Evolutionary conservation across 1,140 invertebrate species (phyloP).

Genomic region (Galendromus occidentalis): DNA sequence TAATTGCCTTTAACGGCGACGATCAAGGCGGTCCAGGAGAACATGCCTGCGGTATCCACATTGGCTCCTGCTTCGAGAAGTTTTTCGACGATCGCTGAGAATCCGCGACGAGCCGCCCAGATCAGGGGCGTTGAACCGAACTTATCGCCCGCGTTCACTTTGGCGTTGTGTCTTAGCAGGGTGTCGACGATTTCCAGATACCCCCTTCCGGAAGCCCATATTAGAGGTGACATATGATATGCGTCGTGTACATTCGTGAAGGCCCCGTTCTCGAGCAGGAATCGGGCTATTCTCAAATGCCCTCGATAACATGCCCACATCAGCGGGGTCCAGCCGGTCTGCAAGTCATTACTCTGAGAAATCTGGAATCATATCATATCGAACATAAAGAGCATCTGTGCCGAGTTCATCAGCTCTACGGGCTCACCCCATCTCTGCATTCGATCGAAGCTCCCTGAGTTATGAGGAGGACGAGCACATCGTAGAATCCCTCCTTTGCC

Average conservation of each 20-base stretch:
- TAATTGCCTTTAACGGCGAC: conserved; percentile 76
- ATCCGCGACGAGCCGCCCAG: conserved; percentile 82
- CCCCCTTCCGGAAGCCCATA: conserved; percentile 82
- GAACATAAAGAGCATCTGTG: too few relatives aligned
- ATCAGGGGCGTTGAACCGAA: conserved; percentile 89
- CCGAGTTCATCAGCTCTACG: too few relatives aligned
- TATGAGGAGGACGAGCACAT: conserved; percentile 57
- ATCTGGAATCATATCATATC: too few relatives aligned
- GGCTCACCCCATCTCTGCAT: conserved; percentile 73
- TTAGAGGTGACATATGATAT: conserved; percentile 74
- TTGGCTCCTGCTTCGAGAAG: conserved; percentile 61
- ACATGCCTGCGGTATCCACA: conserved; percentile 65
- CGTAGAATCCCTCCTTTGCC: conserved; percentile 63
- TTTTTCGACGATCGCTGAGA: conserved; percentile 57
- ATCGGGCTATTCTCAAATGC: conserved; percentile 47
- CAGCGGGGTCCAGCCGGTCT: conserved; percentile 87
- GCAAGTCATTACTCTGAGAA: conserved; percentile 19
- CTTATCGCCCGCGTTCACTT: conserved; percentile 79
- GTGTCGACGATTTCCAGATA: conserved; percentile 60
- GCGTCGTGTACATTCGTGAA: conserved; percentile 79
- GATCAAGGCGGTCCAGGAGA: conserved; percentile 79
- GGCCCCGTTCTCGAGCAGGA: conserved; percentile 66
- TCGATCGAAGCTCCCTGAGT: conserved; percentile 67
- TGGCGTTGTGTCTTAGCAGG: conserved; percentile 61
- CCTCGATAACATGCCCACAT: conserved; percentile 97